Percentiles rank a stretch among this genome's conserved stretches.
phyloP scores from a whole-genome alignment of 1,140 invertebrate genomes.

The Limonius californicus region DNA sequence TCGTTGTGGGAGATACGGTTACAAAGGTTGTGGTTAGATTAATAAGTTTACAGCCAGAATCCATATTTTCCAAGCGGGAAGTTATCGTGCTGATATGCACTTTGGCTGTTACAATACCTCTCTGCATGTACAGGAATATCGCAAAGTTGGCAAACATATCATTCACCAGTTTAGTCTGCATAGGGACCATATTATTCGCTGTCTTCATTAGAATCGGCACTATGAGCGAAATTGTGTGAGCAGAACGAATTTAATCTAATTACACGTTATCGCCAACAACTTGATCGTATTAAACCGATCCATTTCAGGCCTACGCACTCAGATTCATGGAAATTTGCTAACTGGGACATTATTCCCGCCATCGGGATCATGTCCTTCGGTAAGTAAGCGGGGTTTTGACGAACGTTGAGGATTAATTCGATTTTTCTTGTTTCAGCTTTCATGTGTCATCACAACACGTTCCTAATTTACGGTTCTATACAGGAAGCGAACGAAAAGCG shows the following conservation, averaged over 20 bases:
- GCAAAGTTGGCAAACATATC: slow-evolving; percentile 75
- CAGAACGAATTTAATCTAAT: too few species aligned
- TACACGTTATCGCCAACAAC: not conserved
- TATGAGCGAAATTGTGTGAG: slow-evolving; percentile 59
- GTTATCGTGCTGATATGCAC: slow-evolving; percentile 76
- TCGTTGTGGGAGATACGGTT: slow-evolving; percentile 85
- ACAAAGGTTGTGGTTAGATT: slow-evolving; percentile 76
- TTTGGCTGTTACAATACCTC: slow-evolving; percentile 71
- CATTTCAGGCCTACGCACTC: slow-evolving; percentile 41
- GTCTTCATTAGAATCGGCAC: slow-evolving; percentile 64
- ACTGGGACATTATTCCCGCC: slow-evolving; percentile 72
- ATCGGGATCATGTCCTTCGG: slow-evolving; percentile 85
- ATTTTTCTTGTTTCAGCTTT: slow-evolving; percentile 65
- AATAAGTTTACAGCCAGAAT: slow-evolving; percentile 54
- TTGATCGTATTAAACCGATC: not conserved
- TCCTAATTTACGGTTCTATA: slow-evolving; percentile 80
- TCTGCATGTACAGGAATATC: slow-evolving; percentile 80
- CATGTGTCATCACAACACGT: slow-evolving; percentile 91
- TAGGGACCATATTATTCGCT: slow-evolving; percentile 69
- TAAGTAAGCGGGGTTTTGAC: too few species aligned
- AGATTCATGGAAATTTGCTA: slow-evolving; percentile 70
- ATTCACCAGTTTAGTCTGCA: slow-evolving; percentile 72
- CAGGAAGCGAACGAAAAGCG: slow-evolving; percentile 70
- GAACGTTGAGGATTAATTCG: too few species aligned
- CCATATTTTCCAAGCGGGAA: slow-evolving; percentile 64